Conservation (phyloP, 2,113 vertebrate genomes). For the Macrotis lagotis region DNA sequence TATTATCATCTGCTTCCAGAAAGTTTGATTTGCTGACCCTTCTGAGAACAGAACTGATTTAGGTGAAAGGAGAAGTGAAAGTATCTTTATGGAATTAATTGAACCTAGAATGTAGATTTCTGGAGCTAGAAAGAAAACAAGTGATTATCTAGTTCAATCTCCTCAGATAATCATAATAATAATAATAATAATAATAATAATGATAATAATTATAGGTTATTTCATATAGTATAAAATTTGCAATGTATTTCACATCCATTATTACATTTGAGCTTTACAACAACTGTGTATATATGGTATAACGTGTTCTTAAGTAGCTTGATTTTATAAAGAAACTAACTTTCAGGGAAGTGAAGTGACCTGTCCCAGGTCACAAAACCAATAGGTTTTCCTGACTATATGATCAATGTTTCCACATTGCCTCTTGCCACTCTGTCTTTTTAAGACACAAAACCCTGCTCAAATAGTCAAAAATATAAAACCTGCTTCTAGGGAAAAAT, state of each 20-base stretch:
- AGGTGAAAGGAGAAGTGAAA: neutral
- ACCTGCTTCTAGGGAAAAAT: neutral
- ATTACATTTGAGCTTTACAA: neutral
- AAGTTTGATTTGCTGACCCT: slow-evolving; percentile 40
- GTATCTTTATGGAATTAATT: neutral
- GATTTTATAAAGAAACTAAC: neutral
- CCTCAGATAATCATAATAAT: neutral
- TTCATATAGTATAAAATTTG: neutral
- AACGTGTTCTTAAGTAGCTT: neutral
- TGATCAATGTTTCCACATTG: neutral
- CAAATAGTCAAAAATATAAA: neutral
- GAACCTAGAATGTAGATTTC: neutral
- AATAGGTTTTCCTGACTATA: neutral
- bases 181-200: neutral
- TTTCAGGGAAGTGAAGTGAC: neutral
- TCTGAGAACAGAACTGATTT: slow-evolving; percentile 25
- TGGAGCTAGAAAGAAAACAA: neutral
- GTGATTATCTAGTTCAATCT: neutral
- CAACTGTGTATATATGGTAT: neutral
- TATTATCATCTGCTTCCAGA: slow-evolving; percentile 46
- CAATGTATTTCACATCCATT: neutral
- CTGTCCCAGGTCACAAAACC: neutral
- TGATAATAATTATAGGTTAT: neutral
- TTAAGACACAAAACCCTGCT: neutral
- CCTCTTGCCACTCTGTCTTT: neutral